Evolutionary conservation across 1,140 invertebrate species (phyloP), one percentile per base, ranked within the genome.

Genomic region (Oscheius sp.): DNA sequence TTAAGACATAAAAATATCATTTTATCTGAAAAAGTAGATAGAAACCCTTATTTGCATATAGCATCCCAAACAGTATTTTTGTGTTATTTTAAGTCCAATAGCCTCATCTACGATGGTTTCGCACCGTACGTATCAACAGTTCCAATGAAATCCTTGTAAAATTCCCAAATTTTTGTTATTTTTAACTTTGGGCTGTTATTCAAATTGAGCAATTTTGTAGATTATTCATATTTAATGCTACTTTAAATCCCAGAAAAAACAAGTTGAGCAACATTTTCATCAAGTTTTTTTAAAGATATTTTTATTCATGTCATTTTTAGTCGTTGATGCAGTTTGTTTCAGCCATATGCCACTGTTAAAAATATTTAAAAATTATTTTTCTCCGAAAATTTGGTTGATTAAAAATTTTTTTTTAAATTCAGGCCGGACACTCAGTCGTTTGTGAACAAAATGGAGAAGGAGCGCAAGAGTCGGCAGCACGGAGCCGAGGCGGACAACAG

Each of bases 401-500:
- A 45, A 45, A 45, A 15, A 15, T 45, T n/a, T 45, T 45, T 15
- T 45, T 45, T 45, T n/a, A n/a, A 45, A 45, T 63, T 34, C 35
- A 67, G 74, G 20, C 82, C 82, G 1, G 82, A 83, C 28, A 82
- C 81, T 2, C 68, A 78, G 0, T 62, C 83, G 2, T 83, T 84
- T 69, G 63, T 83, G 29, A 78, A 81, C 32, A 80, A 80, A 74
- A 63, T 83, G 38, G 83, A 83, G 45, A 72, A 77, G 20, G 82
- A 83, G 42, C 76, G 80, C 59, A 69, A 71, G 7, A 73, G 77
- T 29, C 64, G 80, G 52, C 82, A 84, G 68, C 82, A 84, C 28
- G 83, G 82, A 2, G 82, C 79, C 13, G 63, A 74, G 46, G 72
- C 72, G 31, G 82, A 83, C 66, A 83, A 83, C 46, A 69, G 82